Conservation (phyloP, 2,113 vertebrate species). For the Eulemur rufifrons region DNA sequence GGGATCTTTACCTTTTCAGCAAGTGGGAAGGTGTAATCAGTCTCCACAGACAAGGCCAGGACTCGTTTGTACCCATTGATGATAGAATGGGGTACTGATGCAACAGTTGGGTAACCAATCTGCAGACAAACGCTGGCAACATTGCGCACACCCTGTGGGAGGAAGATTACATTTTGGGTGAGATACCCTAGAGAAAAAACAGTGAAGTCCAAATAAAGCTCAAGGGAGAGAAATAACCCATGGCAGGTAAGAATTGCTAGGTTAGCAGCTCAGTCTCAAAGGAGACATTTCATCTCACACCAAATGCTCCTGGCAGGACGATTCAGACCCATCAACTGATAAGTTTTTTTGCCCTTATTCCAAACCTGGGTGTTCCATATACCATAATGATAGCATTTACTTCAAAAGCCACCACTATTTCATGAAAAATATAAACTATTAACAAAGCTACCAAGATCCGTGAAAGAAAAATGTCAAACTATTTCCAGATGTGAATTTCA, state of each 20-base stretch:
- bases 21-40: constrained; percentile 95
- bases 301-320: neutral
- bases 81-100: constrained; percentile 95
- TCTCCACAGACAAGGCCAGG: constrained; percentile 95
- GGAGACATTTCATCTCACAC: neutral
- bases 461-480: neutral
- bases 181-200: neutral
- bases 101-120: constrained; percentile 98
- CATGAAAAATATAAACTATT: neutral
- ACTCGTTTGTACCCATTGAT: constrained; percentile 98
- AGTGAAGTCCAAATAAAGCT: neutral
- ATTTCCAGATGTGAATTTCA: neutral
- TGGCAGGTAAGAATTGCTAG: neutral
- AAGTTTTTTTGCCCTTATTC: neutral
- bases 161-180: neutral
- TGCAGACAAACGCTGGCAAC: constrained; percentile 97
- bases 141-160: constrained; percentile 93
- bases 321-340: neutral
- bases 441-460: neutral
- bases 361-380: neutral
- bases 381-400: neutral
- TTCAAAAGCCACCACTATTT: neutral
- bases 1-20: constrained; percentile 94
- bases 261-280: neutral
- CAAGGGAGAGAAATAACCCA: neutral